Conservation (phyloP, 2,888 invertebrate genomes). For the Sinhomidia bicolor region DNA sequence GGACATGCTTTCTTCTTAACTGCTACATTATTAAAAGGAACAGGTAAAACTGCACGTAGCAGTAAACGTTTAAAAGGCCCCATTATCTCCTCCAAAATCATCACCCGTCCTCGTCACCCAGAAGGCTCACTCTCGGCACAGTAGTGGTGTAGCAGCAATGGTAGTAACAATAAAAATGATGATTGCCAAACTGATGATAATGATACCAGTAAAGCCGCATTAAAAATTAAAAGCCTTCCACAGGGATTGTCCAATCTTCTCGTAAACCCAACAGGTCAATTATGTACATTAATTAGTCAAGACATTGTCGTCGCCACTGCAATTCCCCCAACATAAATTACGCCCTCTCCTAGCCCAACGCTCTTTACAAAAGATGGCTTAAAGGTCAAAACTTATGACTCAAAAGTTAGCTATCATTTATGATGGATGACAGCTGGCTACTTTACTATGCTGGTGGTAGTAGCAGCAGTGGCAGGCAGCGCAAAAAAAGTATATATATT, state of each 20-base stretch:
- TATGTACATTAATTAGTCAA: not conserved
- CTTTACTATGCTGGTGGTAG: no score
- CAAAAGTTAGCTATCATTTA: no score
- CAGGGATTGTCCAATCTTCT: no score
- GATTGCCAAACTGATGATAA: not conserved
- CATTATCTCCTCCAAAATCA: not conserved
- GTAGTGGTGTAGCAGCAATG: not conserved
- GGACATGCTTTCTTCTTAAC: not conserved
- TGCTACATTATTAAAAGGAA: no score
- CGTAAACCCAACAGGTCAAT: not conserved
- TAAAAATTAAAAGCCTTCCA: constrained; percentile 10
- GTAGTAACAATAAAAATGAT: not conserved
- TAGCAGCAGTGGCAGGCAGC: no score
- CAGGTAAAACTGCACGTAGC: not conserved
- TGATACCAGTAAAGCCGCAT: not conserved
- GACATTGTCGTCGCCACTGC: not conserved
- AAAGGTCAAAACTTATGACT: no score
- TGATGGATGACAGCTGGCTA: no score
- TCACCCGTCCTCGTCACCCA: not conserved
- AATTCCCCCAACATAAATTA: not conserved
- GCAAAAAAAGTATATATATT: no score
- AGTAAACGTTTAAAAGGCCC: constrained; percentile 16
- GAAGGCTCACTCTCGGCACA: not conserved
- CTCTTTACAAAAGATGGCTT: no score
- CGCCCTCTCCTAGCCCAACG: no score